A percentile compares a stretch with the other conserved stretches of the same genome.
phyloP scores from a whole-genome alignment of 2,113 vertebrate species.

The Gadus chalcogrammus region DNA sequence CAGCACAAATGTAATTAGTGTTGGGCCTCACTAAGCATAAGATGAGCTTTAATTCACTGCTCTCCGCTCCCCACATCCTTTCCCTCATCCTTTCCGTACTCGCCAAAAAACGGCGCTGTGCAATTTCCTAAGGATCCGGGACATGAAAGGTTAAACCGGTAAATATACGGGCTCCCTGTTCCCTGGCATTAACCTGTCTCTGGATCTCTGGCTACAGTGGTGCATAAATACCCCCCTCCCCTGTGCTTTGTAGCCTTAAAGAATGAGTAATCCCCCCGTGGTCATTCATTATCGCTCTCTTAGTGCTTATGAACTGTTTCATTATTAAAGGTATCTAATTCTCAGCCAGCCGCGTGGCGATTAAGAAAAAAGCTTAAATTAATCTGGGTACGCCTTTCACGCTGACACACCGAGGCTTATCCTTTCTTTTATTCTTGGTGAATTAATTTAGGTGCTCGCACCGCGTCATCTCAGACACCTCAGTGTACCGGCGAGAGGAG shows the following conservation, averaged over 20 bases:
- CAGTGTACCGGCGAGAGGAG: neutral
- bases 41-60: conserved; percentile 31
- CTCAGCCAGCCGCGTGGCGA: conserved; percentile 40
- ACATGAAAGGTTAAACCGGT: conserved; percentile 26
- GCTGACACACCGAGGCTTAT: conserved; percentile 53
- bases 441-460: conserved; percentile 56
- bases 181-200: conserved; percentile 30
- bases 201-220: conserved; percentile 28
- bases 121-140: conserved; percentile 27
- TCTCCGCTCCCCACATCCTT: conserved; percentile 16
- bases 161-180: conserved; percentile 20
- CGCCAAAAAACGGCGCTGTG: neutral
- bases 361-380: conserved; percentile 55
- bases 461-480: conserved; percentile 53
- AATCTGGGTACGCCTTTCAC: conserved; percentile 42
- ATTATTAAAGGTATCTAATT: conserved; percentile 50
- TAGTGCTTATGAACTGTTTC: conserved; percentile 41
- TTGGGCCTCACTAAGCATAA: conserved; percentile 59
- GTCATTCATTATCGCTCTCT: conserved; percentile 42
- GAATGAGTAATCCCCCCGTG: conserved; percentile 36
- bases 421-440: conserved; percentile 40
- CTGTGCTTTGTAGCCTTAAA: conserved; percentile 33
- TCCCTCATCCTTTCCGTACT: too few species aligned
- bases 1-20: conserved; percentile 62
- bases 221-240: conserved; percentile 31